Base-by-base conservation (phyloP, 37 sponge, comb jelly and placozoan species). In the Aplysina aerophoba region DNA sequence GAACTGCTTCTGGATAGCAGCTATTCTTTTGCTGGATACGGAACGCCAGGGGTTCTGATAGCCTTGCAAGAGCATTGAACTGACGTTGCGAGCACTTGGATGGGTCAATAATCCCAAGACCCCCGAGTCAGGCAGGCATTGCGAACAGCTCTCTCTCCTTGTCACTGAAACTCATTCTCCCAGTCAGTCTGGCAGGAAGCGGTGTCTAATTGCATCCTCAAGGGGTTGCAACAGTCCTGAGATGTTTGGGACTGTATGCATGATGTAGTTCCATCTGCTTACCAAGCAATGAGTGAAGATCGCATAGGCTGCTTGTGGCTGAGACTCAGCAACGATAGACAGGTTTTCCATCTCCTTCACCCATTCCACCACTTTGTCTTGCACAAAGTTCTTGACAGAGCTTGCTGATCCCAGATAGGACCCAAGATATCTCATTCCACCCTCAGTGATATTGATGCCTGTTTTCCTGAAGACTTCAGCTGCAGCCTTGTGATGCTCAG, bases 111-210 rank as follows among this genome's bases (percentile, higher is more conserved):
- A 67, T 67, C 27, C 69, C 69, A 21, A 67, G 15, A 25, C 69
- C 69, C 69, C 69, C 69, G 28, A 67, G 69, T 67, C 69, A 14
- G 69, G n/a, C 69, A 25, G 69, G 69, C 27, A 67, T 21, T 67
- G 69, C 69, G n/a, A 67, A 25, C 69, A 67, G 28, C 69, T 67
- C n/a, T 27, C 69, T 67, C 69, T 67, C 69, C 15, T 16, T 22
- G 27, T 67, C 69, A 15, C 69, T 67, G 19, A 67, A 25, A 25
- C 13, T 27, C 15, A 27, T 21, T 14, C 28, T 21, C 13, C 69
- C 69, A 25, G 69, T 67, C 14, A 67, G 15, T n/a, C 69, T 67
- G 69, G 28, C 69, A 67, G 69, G 13, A 67, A 27, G 69, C 69
- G 15, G 69, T 67, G 69, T 67, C 69, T 67, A 14, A 67, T 67